Evolutionary conservation across 2,113 vertebrate genomes (phyloP).

Genomic region (Aegypius monachus): DNA sequence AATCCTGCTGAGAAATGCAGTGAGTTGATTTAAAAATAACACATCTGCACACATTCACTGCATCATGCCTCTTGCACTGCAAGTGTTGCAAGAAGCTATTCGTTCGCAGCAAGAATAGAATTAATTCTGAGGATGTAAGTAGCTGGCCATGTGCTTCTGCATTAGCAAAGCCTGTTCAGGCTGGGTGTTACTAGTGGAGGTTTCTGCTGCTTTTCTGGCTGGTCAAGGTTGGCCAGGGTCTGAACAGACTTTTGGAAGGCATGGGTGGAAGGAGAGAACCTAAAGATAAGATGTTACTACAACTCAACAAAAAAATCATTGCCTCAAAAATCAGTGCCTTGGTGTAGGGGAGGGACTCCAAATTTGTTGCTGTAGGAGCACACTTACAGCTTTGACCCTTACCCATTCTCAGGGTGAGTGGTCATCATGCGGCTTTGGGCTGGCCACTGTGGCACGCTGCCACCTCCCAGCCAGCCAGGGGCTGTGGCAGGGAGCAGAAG

Average conservation of each 20-base stretch:
- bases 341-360: neutral
- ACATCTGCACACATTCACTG: neutral
- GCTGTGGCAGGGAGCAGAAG: neutral
- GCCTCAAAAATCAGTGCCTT: neutral
- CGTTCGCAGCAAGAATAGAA: neutral
- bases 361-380: neutral
- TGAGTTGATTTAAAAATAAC: neutral
- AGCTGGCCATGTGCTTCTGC: neutral
- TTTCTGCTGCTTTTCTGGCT: neutral
- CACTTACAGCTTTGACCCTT: neutral
- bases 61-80: neutral
- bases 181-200: neutral
- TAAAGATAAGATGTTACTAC: neutral
- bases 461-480: neutral
- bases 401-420: fast-evolving
- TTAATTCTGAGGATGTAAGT: neutral
- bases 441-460: fast-evolving
- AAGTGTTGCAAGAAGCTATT: neutral
- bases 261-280: neutral
- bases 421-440: neutral
- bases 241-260: neutral
- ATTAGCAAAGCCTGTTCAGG: neutral
- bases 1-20: neutral
- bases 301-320: neutral
- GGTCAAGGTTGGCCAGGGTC: neutral